phyloP scores from a whole-genome alignment of 2,888 invertebrate species.

The Coelinius sp. region DNA sequence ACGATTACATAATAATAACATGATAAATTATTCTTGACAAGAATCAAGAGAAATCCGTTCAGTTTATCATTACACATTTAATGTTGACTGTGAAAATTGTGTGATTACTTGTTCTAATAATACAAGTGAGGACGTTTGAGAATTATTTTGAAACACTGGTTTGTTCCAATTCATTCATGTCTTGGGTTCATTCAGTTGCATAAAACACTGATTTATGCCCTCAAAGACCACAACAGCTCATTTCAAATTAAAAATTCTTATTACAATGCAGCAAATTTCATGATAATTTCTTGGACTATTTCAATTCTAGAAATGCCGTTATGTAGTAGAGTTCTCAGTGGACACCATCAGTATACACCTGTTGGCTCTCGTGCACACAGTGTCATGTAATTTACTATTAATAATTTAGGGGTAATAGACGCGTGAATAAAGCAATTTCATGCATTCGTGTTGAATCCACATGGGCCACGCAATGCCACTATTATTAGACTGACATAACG shows the following conservation, averaged over 20 bases:
- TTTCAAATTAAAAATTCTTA: background rate
- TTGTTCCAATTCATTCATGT: slow-evolving; percentile 5
- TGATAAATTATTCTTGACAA: background rate
- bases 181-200: slow-evolving; percentile 11
- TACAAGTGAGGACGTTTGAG: slow-evolving; percentile 6
- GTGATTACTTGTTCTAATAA: slow-evolving; percentile 15
- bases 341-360: slow-evolving; percentile 49
- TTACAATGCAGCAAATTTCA: background rate
- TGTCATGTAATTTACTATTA: slow-evolving; percentile 8
- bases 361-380: slow-evolving; percentile 44
- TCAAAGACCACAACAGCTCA: background rate
- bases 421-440: slow-evolving; percentile 17
- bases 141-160: slow-evolving; percentile 12
- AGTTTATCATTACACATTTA: background rate
- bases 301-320: background rate
- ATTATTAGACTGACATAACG: slow-evolving; percentile 4
- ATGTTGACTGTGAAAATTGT: background rate
- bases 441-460: background rate
- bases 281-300: background rate
- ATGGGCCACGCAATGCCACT: background rate
- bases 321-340: background rate
- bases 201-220: background rate
- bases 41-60: slow-evolving; percentile 14
- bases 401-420: slow-evolving; percentile 6
- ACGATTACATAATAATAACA: background rate